Conservation (phyloP, 1,140 invertebrate species). For the Trachymyrmex septentrionalis region DNA sequence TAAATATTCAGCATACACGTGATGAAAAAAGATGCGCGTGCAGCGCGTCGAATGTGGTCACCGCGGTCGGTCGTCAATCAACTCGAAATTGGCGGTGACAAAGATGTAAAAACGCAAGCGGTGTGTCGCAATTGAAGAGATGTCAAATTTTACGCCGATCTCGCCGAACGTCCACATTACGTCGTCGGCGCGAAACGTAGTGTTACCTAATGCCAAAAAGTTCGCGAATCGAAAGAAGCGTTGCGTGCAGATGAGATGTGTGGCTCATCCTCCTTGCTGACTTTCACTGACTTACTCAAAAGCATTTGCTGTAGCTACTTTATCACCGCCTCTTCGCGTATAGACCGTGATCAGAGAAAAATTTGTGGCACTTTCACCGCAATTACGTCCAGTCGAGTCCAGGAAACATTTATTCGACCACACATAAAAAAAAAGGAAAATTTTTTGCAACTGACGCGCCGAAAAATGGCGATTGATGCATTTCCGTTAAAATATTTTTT, state of each 20-base stretch:
- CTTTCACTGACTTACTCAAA: conserved; percentile 82
- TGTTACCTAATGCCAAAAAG: conserved; percentile 68
- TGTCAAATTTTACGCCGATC: conserved; percentile 32
- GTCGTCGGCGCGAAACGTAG: conserved; percentile 25
- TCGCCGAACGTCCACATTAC: conserved; percentile 6
- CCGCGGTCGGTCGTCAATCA: background rate
- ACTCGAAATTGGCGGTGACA: background rate
- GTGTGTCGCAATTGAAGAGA: conserved; percentile 20
- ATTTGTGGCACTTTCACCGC: conserved; percentile 82
- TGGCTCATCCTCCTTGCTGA: conserved; percentile 62
- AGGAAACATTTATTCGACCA: conserved; percentile 65
- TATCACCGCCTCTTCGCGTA: conserved; percentile 46
- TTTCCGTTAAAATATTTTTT: conserved; percentile 38
- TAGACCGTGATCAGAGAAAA: conserved; percentile 65
- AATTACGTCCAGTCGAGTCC: conserved; percentile 76
- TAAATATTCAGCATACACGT: conserved; percentile 41
- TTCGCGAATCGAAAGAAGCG: conserved; percentile 1
- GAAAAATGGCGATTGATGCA: conserved; percentile 19
- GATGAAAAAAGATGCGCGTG: background rate
- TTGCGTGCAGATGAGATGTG: conserved; percentile 7
- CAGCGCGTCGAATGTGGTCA: background rate
- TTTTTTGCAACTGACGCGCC: conserved; percentile 1
- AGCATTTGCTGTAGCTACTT: conserved; percentile 76
- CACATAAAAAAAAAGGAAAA: background rate
- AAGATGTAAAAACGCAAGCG: background rate